phyloP scores from a whole-genome alignment of 2,797 vertebrate species.

The Eulemur albifrons region DNA sequence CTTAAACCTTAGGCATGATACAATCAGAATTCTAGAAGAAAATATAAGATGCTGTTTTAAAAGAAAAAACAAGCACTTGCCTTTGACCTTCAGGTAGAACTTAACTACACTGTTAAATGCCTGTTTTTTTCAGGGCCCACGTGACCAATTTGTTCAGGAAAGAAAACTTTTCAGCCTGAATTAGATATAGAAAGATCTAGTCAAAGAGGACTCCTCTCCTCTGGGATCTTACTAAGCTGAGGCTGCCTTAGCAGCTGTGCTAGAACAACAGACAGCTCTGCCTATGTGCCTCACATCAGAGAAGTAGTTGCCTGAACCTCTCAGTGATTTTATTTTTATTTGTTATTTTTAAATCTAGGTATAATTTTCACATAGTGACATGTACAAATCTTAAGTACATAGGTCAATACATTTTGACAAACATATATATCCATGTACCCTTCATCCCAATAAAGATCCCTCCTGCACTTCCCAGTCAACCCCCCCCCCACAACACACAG shows the following conservation, averaged over 20 bases:
- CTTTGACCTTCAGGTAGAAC: conserved; percentile 10
- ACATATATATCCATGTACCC: not conserved
- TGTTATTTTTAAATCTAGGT: not conserved
- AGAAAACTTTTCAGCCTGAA: not conserved
- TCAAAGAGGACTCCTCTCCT: not conserved
- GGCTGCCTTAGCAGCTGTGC: not conserved
- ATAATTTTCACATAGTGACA: conserved; percentile 16
- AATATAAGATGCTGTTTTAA: not conserved
- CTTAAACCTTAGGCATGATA: no score
- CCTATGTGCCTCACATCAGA: not conserved
- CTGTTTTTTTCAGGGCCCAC: not conserved
- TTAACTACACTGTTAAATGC: not conserved
- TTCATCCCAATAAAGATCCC: not conserved
- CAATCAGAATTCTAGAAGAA: no score
- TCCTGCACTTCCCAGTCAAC: not conserved
- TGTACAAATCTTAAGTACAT: not conserved
- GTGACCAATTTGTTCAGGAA: not conserved
- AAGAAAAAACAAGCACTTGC: not conserved
- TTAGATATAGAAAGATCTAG: not conserved
- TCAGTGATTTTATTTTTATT: not conserved
- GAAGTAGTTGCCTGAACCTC: not conserved
- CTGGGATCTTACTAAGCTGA: not conserved
- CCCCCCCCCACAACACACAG: not conserved
- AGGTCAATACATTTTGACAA: not conserved
- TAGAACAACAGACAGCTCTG: not conserved